phyloP scores from a whole-genome alignment of 2,113 vertebrate species.

The Neogale vison region DNA sequence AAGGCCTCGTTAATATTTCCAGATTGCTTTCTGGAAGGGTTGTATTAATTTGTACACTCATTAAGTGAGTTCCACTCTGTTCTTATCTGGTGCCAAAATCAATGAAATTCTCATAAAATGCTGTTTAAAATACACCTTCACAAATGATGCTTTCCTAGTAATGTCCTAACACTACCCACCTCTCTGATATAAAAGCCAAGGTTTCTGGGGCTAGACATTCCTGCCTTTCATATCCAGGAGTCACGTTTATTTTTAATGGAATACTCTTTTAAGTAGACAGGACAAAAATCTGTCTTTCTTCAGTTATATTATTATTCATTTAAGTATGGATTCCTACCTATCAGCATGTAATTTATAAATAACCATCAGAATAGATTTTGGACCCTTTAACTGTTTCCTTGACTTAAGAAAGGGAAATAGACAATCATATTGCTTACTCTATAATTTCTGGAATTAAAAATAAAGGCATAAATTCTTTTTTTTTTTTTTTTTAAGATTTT shows the following conservation, averaged over 20 bases:
- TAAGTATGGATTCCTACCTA: not conserved
- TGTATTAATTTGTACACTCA: not conserved
- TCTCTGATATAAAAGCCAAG: not conserved
- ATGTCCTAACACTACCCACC: not conserved
- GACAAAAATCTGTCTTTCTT: conserved; percentile 19
- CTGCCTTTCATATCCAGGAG: not conserved
- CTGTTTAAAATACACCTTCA: not conserved
- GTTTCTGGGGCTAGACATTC: not conserved
- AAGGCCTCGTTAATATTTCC: conserved; percentile 34
- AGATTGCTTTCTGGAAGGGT: conserved; percentile 1
- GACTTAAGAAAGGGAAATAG: not conserved
- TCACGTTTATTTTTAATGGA: not conserved
- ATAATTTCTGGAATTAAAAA: not conserved
- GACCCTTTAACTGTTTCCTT: not conserved
- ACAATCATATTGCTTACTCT: not conserved
- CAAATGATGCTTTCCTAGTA: not conserved
- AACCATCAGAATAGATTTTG: conserved; percentile 16
- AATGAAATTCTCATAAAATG: not conserved
- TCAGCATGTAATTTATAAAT: not conserved
- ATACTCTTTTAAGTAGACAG: not conserved
- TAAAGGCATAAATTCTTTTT: not conserved
- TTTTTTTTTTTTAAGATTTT: no score
- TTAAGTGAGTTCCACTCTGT: not conserved
- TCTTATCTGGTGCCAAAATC: not conserved
- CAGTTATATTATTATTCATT: not conserved